These are phyloP conservation scores for Colaptes auratus DNA, from an alignment of 2,113 vertebrate species.

Conservation along the genomic window DNA sequence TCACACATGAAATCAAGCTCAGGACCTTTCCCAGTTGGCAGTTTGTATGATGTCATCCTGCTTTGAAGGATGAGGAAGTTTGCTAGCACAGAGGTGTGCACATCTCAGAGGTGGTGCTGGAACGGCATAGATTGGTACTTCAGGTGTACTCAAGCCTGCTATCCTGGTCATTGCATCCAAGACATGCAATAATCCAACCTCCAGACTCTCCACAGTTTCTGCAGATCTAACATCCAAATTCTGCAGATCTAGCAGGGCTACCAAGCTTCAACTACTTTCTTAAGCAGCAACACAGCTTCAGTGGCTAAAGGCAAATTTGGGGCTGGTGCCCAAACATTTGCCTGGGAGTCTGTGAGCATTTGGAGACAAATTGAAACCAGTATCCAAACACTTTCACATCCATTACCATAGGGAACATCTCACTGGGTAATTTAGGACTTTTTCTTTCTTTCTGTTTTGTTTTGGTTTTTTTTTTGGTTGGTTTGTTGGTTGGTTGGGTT, in stretches of 20 bases:
- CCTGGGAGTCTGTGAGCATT: not conserved
- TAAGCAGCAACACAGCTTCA: not conserved
- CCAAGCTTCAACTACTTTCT: not conserved
- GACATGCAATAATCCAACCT: not conserved
- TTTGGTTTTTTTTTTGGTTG: no score
- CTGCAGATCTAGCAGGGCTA: not conserved
- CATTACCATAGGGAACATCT: not conserved
- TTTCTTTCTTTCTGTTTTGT: not conserved
- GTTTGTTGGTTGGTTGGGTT: no score
- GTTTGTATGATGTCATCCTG: not conserved
- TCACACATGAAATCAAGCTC: not conserved
- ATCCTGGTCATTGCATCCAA: not conserved
- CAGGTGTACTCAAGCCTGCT: not conserved
- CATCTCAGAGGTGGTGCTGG: not conserved
- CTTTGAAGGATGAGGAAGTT: not conserved
- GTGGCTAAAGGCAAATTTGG: not conserved
- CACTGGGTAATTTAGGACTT: not conserved
- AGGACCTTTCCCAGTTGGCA: not conserved
- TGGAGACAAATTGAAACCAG: not conserved
- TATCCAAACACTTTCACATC: not conserved
- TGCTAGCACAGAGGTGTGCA: not conserved
- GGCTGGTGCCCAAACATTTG: not conserved
- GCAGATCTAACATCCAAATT: not conserved
- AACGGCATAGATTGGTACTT: accelerated
- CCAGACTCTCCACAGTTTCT: not conserved